Percentiles rank a stretch among this genome's conserved stretches.
Evolutionary conservation across 35 echinoderm and acorn worm species (phyloP).

Genomic region (Strongylocentrotus purpuratus): DNA sequence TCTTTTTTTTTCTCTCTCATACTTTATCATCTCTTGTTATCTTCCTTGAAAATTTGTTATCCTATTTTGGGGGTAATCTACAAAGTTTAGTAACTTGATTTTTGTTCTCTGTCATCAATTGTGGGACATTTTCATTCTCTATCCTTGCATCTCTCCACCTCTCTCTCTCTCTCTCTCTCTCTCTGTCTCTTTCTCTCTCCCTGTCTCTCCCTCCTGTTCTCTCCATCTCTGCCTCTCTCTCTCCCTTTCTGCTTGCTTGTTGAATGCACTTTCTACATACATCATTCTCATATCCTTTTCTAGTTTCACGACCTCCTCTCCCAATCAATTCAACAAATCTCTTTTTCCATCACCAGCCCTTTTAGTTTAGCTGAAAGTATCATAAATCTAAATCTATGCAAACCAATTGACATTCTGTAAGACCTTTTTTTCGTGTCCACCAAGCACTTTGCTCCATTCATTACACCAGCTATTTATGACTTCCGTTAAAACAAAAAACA

Average conservation of each 20-base stretch:
- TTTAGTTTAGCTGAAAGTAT: not conserved
- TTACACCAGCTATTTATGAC: slow-evolving; percentile 6
- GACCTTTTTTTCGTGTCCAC: not conserved
- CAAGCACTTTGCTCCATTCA: not conserved
- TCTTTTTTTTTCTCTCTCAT: not conserved
- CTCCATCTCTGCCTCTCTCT: not conserved
- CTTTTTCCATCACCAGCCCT: no score
- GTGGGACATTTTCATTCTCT: no score
- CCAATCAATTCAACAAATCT: no score
- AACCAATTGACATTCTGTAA: not conserved
- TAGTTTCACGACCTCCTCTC: no score
- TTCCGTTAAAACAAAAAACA: slow-evolving; percentile 5
- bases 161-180: not conserved
- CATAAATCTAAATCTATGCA: not conserved
- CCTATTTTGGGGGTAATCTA: not conserved
- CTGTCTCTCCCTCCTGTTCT: not conserved
- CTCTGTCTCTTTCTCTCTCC: not conserved
- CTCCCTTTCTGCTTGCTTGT: no score
- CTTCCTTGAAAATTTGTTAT: not conserved
- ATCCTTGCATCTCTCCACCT: not conserved
- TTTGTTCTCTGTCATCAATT: no score
- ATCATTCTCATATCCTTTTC: no score
- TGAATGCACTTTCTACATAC: no score
- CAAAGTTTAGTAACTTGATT: no score
- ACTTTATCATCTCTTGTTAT: not conserved